Conservation (phyloP, 1,140 invertebrate species). For the Zaprionus gabonicus region DNA sequence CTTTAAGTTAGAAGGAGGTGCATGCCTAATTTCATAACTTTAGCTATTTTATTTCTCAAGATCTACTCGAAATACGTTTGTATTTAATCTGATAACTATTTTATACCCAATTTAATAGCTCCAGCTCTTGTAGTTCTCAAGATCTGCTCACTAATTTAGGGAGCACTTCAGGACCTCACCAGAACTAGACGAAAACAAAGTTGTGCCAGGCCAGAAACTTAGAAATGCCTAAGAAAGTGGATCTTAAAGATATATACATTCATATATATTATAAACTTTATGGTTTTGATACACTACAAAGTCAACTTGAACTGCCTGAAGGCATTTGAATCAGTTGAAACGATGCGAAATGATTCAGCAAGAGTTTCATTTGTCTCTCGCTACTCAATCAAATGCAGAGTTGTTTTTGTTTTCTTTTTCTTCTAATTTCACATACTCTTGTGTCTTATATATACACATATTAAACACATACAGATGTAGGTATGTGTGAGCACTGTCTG, state of each 20-base stretch:
- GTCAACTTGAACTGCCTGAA: neutral
- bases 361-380: slow-evolving; percentile 28
- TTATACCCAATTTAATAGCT: too few relatives aligned
- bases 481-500: neutral
- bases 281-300: too few relatives aligned
- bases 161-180: too few relatives aligned
- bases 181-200: too few relatives aligned
- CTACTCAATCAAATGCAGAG: slow-evolving; percentile 50
- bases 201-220: too few relatives aligned
- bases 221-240: too few relatives aligned
- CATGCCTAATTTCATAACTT: neutral
- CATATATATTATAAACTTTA: too few relatives aligned
- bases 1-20: neutral
- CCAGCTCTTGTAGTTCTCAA: too few relatives aligned
- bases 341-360: slow-evolving; percentile 25
- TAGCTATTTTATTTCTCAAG: neutral
- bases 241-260: too few relatives aligned
- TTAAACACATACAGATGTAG: neutral
- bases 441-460: neutral
- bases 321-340: slow-evolving; percentile 10
- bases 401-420: neutral
- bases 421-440: neutral
- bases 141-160: neutral
- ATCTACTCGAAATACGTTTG: neutral
- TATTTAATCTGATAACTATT: too few relatives aligned